A percentile compares a stretch with the other conserved stretches of the same genome.
Conservation (phyloP, 2,113 vertebrate species). For the Microtus ochrogaster region DNA sequence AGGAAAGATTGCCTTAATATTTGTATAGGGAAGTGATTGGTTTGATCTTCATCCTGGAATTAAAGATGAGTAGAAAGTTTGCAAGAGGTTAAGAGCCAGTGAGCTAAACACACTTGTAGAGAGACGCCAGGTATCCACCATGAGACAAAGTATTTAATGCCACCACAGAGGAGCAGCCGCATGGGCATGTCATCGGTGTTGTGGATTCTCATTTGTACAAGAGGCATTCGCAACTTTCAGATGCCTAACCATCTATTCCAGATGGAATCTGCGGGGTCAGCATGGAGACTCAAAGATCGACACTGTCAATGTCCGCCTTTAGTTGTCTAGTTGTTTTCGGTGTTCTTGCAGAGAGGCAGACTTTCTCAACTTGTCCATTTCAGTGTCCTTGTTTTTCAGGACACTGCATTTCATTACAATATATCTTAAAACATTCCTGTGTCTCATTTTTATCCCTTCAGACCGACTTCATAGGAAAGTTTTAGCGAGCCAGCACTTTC, state of each 20-base stretch:
- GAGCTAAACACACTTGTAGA: neutral
- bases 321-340: neutral
- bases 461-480: neutral
- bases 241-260: neutral
- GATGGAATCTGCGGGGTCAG: neutral
- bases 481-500: neutral
- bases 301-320: neutral
- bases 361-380: neutral
- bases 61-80: neutral
- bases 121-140: neutral
- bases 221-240: neutral
- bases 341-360: neutral
- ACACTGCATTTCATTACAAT: neutral
- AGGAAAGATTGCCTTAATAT: neutral
- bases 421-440: neutral
- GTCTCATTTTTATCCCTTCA: conserved; percentile 28
- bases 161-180: neutral
- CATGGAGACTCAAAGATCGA: neutral
- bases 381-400: neutral
- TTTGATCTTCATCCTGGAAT: neutral
- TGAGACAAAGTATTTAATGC: neutral
- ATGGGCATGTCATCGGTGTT: neutral
- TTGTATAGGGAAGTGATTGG: neutral
- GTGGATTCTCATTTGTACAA: neutral
- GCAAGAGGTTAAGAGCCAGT: neutral